Evolutionary conservation across 1,140 invertebrate species (phyloP).

Genomic region (Pseudomyrmex dendroicus): DNA sequence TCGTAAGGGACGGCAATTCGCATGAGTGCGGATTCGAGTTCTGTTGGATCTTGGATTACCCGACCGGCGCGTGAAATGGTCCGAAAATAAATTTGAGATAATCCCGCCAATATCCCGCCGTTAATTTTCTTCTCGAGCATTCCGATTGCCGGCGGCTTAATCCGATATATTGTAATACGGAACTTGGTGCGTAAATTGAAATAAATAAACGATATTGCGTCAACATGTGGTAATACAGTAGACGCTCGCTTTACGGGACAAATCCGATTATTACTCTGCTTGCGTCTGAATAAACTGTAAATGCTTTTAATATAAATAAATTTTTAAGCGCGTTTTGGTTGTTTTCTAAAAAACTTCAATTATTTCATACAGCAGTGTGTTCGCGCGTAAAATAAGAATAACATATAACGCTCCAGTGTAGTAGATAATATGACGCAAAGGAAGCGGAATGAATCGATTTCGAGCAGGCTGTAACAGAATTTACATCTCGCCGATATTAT

Average conservation of each 20-base stretch:
- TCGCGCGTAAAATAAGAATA: background rate
- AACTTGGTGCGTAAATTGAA: background rate
- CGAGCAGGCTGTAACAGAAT: conserved; percentile 18
- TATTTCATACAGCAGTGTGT: too few relatives aligned
- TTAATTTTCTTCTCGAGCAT: conserved; percentile 39
- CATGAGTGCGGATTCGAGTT: conserved; percentile 54
- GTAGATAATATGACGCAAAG: background rate
- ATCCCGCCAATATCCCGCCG: conserved; percentile 43
- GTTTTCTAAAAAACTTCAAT: background rate
- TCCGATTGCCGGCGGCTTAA: background rate
- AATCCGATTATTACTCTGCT: background rate
- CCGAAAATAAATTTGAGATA: conserved; percentile 61
- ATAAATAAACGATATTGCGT: conserved; percentile 26
- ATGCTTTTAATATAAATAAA: background rate
- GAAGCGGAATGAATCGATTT: conserved; percentile 4
- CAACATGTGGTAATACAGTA: background rate
- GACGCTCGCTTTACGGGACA: background rate
- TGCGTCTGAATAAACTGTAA: background rate
- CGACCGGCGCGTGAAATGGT: conserved; percentile 44
- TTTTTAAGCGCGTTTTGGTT: background rate
- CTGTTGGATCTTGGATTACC: conserved; percentile 57
- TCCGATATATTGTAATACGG: conserved; percentile 15
- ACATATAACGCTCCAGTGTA: background rate
- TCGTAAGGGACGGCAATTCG: conserved; percentile 56
- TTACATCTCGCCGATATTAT: conserved; percentile 53